Base-by-base conservation (phyloP, 2,797 vertebrate species). In the Danio kyathit region DNA sequence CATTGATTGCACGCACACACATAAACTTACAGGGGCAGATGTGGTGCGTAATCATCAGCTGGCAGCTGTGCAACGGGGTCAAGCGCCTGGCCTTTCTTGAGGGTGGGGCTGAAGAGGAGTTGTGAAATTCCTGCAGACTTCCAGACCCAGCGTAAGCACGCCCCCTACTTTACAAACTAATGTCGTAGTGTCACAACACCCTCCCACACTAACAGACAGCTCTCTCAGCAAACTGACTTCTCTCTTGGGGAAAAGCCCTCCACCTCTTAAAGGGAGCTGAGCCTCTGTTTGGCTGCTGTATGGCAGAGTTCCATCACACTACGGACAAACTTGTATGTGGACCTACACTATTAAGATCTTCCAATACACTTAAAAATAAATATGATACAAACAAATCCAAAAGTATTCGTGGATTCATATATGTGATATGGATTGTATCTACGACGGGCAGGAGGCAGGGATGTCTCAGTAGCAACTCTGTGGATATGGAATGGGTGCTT, bases 401-500 rank as follows among this genome's bases (percentile, higher is more conserved):
- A 54, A 59, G 87, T 74, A 57, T 51, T 10, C 14, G 19, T 61
- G 48, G 59, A 41, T 19, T 48, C 8, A 17, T 19, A 29, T 69
- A 17, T 12, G 21, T 61, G 66, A 77, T 65, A 72, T 76, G 56
- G 74, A 79, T 49, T 87, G 48, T 84, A 74, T 86, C 80, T 88
- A 87, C 89, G 86, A 83, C 85, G 89, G 89, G 86, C 89, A 89
- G 90, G 88, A 90, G 90, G 90, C 91, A 74, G 81, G n/a, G 76
- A 84, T 90, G 93, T 93, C 92, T 95, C 86, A 86, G 82, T 83
- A 86, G 82, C 81, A 71, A 86, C 80, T 79, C 91, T 90, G 90
- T 93, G 92, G 92, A 94, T 93, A 93, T 94, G 89, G 92, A 91
- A 91, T 87, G 81, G 91, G 90, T 87, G 89, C 93, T 95, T 95